Evolutionary conservation across 2,797 vertebrate species (phyloP).

Genomic region (Acanthurus leucopareius): DNA sequence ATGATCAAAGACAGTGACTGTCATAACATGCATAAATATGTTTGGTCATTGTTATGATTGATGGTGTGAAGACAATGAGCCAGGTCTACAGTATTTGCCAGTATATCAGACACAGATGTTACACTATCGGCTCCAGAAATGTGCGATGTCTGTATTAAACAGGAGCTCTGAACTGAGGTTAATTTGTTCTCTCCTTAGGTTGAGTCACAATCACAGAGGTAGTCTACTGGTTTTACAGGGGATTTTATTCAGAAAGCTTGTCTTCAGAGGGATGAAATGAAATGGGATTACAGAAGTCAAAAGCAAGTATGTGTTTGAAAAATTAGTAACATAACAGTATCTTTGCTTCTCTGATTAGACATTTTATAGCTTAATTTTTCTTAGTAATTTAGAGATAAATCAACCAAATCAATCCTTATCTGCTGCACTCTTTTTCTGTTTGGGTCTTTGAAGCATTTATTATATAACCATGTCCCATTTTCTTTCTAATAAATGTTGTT

Average conservation of each 20-base stretch:
- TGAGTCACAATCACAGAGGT: neutral
- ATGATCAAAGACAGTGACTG: conserved; percentile 47
- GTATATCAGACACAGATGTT: conserved; percentile 9
- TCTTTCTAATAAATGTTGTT: neutral
- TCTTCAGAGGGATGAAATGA: neutral
- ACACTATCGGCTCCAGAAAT: conserved; percentile 3
- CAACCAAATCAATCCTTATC: no score
- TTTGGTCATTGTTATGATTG: conserved; percentile 34
- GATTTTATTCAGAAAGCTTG: neutral
- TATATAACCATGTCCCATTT: neutral
- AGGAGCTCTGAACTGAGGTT: conserved; percentile 9
- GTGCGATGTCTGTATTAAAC: conserved; percentile 2
- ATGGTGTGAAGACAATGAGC: conserved; percentile 31
- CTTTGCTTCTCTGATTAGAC: neutral
- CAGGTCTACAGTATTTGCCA: neutral
- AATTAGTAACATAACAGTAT: neutral
- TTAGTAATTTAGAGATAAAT: no score
- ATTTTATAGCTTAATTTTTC: neutral
- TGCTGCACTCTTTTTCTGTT: no score
- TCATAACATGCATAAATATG: conserved; percentile 58
- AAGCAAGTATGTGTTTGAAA: neutral
- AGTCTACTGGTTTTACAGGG: neutral
- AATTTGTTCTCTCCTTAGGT: conserved; percentile 2
- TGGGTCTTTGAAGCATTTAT: neutral
- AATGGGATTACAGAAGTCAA: neutral